Percentiles rank a stretch among this genome's conserved stretches.
Conservation (phyloP, 2,888 invertebrate species). For the Apamea anceps region DNA sequence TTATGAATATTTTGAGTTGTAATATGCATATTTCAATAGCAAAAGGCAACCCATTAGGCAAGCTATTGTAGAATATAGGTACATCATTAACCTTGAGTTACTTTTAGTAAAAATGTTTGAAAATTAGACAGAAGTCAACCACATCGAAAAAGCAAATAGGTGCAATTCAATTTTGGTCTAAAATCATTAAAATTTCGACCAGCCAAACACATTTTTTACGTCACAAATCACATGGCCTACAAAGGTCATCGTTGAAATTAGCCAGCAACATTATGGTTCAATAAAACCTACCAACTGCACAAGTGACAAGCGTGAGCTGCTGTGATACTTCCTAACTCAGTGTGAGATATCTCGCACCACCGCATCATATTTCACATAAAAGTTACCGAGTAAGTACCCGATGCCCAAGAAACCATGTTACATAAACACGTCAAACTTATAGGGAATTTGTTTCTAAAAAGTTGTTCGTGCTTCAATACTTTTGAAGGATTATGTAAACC, state of each 20-base stretch:
- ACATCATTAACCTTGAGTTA: neutral
- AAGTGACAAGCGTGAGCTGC: neutral
- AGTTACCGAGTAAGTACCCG: constrained; percentile 6
- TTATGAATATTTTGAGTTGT: too few relatives aligned
- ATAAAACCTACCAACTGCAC: neutral
- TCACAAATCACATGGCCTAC: neutral
- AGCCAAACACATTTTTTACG: neutral
- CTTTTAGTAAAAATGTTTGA: neutral
- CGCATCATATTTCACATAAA: constrained; percentile 6
- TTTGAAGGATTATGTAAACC: neutral
- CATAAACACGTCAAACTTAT: constrained; percentile 14
- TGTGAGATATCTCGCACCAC: constrained; percentile 6
- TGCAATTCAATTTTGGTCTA: neutral
- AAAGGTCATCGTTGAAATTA: neutral
- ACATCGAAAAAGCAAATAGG: neutral
- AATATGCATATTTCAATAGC: neutral
- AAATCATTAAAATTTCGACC: neutral
- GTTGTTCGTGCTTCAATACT: constrained; percentile 8
- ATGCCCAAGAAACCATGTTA: constrained; percentile 5
- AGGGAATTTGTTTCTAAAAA: neutral
- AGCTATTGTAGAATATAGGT: neutral
- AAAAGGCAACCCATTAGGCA: neutral
- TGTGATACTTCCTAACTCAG: neutral
- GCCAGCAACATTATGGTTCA: neutral
- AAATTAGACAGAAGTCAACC: neutral